Percentiles rank a stretch among this genome's conserved stretches.
phyloP scores from a whole-genome alignment of 2,888 invertebrate species.

The Acronicta aceris region DNA sequence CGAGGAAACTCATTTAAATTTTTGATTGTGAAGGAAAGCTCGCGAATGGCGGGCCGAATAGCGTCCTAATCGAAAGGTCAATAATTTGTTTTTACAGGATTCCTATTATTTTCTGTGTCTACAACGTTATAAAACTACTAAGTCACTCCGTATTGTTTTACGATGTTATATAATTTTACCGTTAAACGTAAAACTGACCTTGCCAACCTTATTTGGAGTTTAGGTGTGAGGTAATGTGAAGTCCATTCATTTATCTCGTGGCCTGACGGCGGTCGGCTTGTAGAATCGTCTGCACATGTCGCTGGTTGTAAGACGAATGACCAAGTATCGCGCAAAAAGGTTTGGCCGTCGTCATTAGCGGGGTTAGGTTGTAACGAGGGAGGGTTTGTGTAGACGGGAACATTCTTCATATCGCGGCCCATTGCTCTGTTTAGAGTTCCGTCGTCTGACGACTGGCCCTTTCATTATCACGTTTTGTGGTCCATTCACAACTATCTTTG shows the following conservation, averaged over 20 bases:
- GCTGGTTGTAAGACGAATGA: conserved; percentile 82
- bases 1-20: conserved; percentile 85
- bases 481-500: conserved; percentile 77
- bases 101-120: conserved; percentile 48
- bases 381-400: conserved; percentile 74
- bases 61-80: conserved; percentile 74
- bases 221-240: conserved; percentile 49
- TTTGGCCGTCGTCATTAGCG: conserved; percentile 81
- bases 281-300: conserved; percentile 77
- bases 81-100: conserved; percentile 67
- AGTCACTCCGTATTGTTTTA: not conserved
- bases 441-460: conserved; percentile 68
- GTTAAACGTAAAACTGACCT: conserved; percentile 46
- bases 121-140: conserved; percentile 31
- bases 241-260: conserved; percentile 67
- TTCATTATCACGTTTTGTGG: conserved; percentile 75
- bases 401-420: conserved; percentile 81
- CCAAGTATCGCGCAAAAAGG: conserved; percentile 81
- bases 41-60: conserved; percentile 67
- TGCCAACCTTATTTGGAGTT: conserved; percentile 39
- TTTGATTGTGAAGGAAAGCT: conserved; percentile 83
- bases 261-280: conserved; percentile 62
- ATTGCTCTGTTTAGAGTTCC: conserved; percentile 78
- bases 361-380: conserved; percentile 76
- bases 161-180: conserved; percentile 1